phyloP scores from a whole-genome alignment of 2,888 invertebrate genomes.

The Orthosia incerta region DNA sequence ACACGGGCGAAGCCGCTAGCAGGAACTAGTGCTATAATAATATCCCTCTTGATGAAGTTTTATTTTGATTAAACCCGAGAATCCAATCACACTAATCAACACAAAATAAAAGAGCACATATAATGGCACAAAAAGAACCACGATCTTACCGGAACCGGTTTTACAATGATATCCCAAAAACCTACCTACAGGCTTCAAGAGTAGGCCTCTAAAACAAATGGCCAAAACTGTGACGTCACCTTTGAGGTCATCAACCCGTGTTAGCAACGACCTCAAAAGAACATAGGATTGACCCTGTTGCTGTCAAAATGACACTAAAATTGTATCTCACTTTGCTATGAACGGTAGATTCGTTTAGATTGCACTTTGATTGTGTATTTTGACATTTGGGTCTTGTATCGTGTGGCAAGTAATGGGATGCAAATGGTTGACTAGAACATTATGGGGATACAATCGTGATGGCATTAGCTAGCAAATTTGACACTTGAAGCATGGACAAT shows the following conservation, averaged over 20 bases:
- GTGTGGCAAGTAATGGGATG: background rate
- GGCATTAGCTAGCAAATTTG: background rate
- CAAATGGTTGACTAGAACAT: constrained; percentile 10
- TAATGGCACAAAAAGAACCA: background rate
- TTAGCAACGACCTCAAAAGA: constrained; percentile 17
- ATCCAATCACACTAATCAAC: background rate
- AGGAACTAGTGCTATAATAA: no score
- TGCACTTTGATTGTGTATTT: constrained; percentile 26
- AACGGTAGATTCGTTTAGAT: constrained; percentile 13
- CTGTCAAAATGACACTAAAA: constrained; percentile 43
- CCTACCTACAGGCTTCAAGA: background rate
- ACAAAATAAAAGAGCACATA: background rate
- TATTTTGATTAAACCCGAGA: background rate
- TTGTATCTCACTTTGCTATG: constrained; percentile 12
- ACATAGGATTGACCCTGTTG: constrained; percentile 22
- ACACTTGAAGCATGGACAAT: background rate
- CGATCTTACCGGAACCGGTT: constrained; percentile 4
- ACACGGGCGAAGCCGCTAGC: no score
- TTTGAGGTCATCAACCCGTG: constrained; percentile 31
- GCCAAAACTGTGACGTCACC: constrained; percentile 30
- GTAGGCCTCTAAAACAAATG: constrained; percentile 27
- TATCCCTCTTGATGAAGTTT: no score
- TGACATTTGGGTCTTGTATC: constrained; percentile 29
- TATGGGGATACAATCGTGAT: constrained; percentile 1
- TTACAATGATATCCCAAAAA: background rate